phyloP scores from a whole-genome alignment of 2,113 vertebrate genomes.

The Lepus americanus region DNA sequence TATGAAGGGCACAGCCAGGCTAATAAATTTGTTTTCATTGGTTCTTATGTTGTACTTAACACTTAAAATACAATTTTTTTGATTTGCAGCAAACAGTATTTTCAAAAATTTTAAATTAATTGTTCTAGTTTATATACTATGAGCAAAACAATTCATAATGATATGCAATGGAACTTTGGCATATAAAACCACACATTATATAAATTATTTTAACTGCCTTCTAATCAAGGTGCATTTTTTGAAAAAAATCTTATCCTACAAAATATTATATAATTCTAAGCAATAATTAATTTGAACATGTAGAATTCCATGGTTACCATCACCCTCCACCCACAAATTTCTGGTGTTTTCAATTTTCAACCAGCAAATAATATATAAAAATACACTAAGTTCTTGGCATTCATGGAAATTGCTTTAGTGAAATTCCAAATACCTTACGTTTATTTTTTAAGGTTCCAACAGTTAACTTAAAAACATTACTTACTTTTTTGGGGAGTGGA shows the following conservation, averaged over 20 bases:
- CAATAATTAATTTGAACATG: background rate
- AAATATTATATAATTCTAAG: background rate
- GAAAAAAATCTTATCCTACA: background rate
- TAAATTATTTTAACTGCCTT: constrained; percentile 5
- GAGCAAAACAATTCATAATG: background rate
- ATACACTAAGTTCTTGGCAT: background rate
- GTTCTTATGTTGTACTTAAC: constrained; percentile 23
- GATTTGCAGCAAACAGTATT: background rate
- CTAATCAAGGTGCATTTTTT: background rate
- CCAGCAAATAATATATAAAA: background rate
- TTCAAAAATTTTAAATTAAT: constrained; percentile 26
- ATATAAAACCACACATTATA: background rate
- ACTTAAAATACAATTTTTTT: background rate
- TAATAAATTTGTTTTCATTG: background rate
- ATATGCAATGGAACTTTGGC: background rate
- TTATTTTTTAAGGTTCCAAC: constrained; percentile 19
- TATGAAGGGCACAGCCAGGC: background rate
- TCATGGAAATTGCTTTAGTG: constrained; percentile 3
- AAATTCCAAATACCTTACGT: background rate
- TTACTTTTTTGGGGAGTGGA: background rate
- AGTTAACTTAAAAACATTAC: constrained; percentile 12
- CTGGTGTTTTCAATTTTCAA: constrained; percentile 16
- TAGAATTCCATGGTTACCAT: background rate
- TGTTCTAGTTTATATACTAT: background rate
- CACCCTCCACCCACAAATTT: background rate